Base-by-base conservation (phyloP, 2,888 invertebrate species). In the Galeruca laticollis region DNA sequence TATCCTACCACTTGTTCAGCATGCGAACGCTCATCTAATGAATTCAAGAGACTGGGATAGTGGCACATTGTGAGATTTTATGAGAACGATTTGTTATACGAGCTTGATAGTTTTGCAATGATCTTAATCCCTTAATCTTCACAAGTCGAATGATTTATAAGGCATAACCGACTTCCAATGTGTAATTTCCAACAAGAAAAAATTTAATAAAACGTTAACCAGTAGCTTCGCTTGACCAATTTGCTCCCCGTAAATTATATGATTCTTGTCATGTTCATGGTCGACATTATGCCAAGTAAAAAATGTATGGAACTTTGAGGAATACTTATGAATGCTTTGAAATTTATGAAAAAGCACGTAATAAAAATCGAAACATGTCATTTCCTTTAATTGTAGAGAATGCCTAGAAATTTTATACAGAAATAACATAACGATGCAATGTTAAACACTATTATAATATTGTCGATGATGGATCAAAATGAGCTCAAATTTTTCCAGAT, bases 221-320 rank as follows among this genome's bases (percentile, higher is more conserved):
- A 35, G 62, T 62, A 62, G 62, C 62, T 62, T 62, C 62, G 52
- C 62, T 26, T 52, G 43, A 62, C 26, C 54, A 62, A 62, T 62
- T 62, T 40, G 52, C 52, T 52, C 21, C 21, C 21, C 62, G 52
- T 62, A 62, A 54, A 62, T 52, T 62, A 54, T 62, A 37, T 40
- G 37, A 52, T 62, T 62, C 40, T 26, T n/a, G 40, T 21, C 52
- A 52, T 40, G 52, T 47, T 62, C 62, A 62, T 52, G 62, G 52
- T 54, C 62, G 26, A 35, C 21, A 52, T 52, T 33, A 54, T 20
- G 47, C 49, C 5, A 5, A 49, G 18, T 8, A 60, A 60, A 37
- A 60, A 49, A 49, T 60, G 54, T 26, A 26, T 54, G 54, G 26
- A 54, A 31, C 26, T 51, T 51, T 43, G 8, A 43, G 13, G 43